phyloP scores from a whole-genome alignment of 2,888 invertebrate genomes.

The Enoplolaimus lenunculus region DNA sequence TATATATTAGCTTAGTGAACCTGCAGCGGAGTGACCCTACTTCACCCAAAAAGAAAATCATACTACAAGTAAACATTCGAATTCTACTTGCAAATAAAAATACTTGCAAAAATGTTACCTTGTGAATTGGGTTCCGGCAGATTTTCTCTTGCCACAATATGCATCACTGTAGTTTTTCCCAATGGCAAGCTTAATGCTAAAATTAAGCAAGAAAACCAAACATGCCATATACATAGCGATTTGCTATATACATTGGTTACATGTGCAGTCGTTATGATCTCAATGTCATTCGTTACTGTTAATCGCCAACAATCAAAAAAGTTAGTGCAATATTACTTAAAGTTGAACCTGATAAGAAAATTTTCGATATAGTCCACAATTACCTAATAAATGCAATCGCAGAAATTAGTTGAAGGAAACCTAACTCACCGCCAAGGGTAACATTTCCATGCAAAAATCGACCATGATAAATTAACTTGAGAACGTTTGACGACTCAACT shows the following conservation, averaged over 20 bases:
- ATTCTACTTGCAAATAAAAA: not conserved
- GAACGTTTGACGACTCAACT: conserved; percentile 72
- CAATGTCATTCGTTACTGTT: too few species aligned
- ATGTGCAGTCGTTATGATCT: too few species aligned
- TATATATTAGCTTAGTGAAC: too few species aligned
- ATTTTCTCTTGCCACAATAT: conserved; percentile 96
- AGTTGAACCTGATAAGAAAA: too few species aligned
- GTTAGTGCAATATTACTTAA: too few species aligned
- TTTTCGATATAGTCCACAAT: too few species aligned
- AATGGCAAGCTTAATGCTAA: conserved; percentile 79
- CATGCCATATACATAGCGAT: too few species aligned
- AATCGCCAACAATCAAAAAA: too few species aligned
- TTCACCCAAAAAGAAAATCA: not conserved
- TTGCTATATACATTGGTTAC: too few species aligned
- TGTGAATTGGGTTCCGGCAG: conserved; percentile 81
- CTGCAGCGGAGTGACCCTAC: too few species aligned
- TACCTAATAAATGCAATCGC: too few species aligned
- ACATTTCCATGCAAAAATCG: conserved; percentile 98
- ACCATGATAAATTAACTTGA: conserved; percentile 97
- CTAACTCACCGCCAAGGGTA: conserved; percentile 64
- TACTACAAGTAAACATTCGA: not conserved
- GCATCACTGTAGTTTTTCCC: conserved; percentile 98
- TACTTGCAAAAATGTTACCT: conserved; percentile 24
- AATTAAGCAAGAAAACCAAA: conserved; percentile 26
- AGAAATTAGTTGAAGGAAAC: too few species aligned